Evolutionary conservation across 2,797 vertebrate species (phyloP), one percentile per base, ranked within the genome.

Genomic region (Eidolon dupreanum): DNA sequence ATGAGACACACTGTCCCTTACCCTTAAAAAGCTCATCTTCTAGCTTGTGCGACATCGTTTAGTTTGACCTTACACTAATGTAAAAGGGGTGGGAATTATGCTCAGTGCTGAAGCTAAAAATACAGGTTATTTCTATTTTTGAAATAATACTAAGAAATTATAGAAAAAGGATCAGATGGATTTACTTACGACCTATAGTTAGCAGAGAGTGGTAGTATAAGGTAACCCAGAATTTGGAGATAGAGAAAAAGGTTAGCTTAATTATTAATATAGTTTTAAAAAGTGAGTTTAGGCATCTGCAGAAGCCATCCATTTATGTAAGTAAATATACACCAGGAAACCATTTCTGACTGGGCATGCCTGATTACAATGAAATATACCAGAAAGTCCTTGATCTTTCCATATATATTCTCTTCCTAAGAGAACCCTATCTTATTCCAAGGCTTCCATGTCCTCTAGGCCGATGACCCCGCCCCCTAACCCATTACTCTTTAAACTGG

Each of bases 111-210:
- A 49, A 77, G 11, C 49, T 61, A n/a, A 88, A 94, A 74, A 53
- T 15, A 82, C 1, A 88, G 12, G 31, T 88, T 84, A 71, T 70
- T 87, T 81, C 49, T 59, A 46, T 5, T 28, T 95, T 79, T 55
- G 55, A 88, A 78, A 90, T 41, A 59, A 89, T 93, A 57, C 28
- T 74, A 78, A 68, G 33, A 43, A 57, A 95, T 66, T 65, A 79
- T 0, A 87, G 63, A 41, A 57, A 79, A 91, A 63, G 65, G 65
- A 82, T 71, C 46, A 79, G 3, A 65, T 61, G 63, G 15, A 90
- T 89, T 92, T 83, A 68, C 22, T 86, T 88, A 71, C 20, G 11
- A 71, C 8, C 20, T 83, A 4, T 24, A 91, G 26, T 59, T 71
- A 71, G 49, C 22, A 57, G 78, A 77, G 0, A 71, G 46, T 59